Evolutionary conservation across 2,888 invertebrate genomes (phyloP).

Genomic region (Phytoseiulus persimilis): DNA sequence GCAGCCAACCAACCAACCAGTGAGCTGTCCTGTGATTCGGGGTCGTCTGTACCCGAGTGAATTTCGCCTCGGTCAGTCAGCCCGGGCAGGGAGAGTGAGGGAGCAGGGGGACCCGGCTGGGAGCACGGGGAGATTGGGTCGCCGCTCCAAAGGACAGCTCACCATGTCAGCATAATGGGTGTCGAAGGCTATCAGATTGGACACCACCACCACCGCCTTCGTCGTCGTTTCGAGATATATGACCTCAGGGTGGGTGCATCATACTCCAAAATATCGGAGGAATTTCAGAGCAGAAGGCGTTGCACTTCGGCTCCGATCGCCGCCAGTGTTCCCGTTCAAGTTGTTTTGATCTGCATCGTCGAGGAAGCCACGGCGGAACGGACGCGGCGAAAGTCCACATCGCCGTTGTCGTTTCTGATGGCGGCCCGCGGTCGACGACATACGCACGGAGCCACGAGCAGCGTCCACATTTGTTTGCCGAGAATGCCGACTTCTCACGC

Average conservation of each 20-base stretch:
- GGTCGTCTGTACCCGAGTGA: not conserved
- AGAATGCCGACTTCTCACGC: not conserved
- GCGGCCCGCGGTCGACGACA: too few relatives aligned
- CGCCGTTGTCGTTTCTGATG: too few relatives aligned
- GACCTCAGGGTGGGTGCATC: not conserved
- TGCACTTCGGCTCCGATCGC: too few relatives aligned
- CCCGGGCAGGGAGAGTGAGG: not conserved
- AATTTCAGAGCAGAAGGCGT: not conserved
- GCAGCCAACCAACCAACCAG: not conserved
- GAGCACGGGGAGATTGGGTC: not conserved
- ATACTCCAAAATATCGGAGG: not conserved
- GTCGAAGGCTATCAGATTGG: constrained; percentile 37
- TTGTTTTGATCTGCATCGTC: too few relatives aligned
- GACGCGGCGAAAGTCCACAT: too few relatives aligned
- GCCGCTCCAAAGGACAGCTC: not conserved
- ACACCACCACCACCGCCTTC: not conserved
- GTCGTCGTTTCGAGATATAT: not conserved
- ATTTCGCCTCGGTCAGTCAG: not conserved
- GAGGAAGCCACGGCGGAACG: too few relatives aligned
- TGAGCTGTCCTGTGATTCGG: not conserved
- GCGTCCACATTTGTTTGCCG: not conserved
- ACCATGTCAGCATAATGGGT: constrained; percentile 34
- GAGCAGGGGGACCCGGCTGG: not conserved
- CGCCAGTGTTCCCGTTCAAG: too few relatives aligned
- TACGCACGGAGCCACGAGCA: not conserved